Percentiles rank a stretch among this genome's conserved stretches.
Conservation (phyloP, 2,888 invertebrate genomes). For the Dioctria linearis region DNA sequence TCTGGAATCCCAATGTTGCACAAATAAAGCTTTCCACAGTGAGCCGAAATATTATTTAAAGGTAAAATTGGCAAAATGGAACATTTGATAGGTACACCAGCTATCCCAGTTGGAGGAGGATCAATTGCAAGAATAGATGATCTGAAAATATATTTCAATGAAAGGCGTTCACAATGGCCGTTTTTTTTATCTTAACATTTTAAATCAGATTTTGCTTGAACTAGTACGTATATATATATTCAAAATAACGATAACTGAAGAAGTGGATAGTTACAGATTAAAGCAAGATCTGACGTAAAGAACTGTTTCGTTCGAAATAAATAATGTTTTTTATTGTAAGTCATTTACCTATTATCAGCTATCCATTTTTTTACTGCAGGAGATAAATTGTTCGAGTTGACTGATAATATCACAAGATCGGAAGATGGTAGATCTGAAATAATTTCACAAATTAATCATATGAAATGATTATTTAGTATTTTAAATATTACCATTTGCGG, state of each 20-base stretch:
- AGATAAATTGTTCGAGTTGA: constrained; percentile 69
- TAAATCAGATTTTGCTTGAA: too few relatives aligned
- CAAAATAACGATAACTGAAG: too few relatives aligned
- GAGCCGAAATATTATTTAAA: constrained; percentile 74
- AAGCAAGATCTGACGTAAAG: too few relatives aligned
- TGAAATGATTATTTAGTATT: constrained; percentile 6
- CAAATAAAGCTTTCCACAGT: constrained; percentile 83
- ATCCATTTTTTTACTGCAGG: constrained; percentile 78
- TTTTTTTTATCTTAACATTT: too few relatives aligned
- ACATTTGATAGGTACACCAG: constrained; percentile 76
- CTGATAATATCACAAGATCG: constrained; percentile 71
- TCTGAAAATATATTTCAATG: constrained; percentile 63
- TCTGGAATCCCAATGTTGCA: constrained; percentile 88
- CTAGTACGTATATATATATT: neutral
- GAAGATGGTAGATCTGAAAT: constrained; percentile 69
- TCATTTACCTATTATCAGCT: constrained; percentile 73
- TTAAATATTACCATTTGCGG: constrained; percentile 68
- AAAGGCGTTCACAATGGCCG: neutral
- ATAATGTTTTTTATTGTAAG: neutral
- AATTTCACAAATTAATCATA: constrained; percentile 29
- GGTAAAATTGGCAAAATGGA: constrained; percentile 82
- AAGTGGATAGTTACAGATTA: too few relatives aligned
- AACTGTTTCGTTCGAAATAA: neutral
- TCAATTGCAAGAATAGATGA: constrained; percentile 84
- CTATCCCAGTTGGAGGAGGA: constrained; percentile 80